These are phyloP conservation scores for Poeciliopsis gracilis DNA, from an alignment of 2,797 vertebrate genomes.

Conservation along the genomic window DNA sequence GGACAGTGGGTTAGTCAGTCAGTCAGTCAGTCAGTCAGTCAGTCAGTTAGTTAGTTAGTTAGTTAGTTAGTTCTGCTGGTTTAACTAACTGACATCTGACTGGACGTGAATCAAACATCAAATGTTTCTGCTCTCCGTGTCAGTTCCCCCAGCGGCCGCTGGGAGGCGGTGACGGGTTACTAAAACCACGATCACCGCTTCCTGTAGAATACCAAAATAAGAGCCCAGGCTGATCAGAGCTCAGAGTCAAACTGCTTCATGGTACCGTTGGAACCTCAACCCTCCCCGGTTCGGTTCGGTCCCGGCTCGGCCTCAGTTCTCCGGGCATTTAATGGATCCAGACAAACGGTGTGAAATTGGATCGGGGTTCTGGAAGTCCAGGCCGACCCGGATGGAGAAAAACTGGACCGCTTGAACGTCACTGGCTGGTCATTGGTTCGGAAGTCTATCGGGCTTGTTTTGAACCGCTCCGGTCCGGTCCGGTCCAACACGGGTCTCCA, in stretches of 20 bases:
- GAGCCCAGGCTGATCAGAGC: background rate
- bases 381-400: background rate
- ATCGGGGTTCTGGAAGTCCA: background rate
- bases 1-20: background rate
- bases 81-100: too few species aligned
- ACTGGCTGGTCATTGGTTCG: background rate
- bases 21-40: too few species aligned
- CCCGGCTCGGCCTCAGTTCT: too few species aligned
- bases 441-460: too few species aligned
- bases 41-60: too few species aligned
- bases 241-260: background rate
- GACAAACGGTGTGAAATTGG: background rate
- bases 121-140: too few species aligned
- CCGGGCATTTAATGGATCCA: too few species aligned
- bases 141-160: background rate
- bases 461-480: too few species aligned
- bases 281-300: background rate
- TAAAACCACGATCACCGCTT: background rate
- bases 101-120: too few species aligned
- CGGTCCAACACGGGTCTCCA: too few species aligned
- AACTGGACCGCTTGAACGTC: background rate
- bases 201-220: conserved; percentile 2
- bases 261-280: background rate
- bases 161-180: background rate
- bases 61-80: too few species aligned